Conservation (phyloP, 1,140 invertebrate species). For the Pogonomyrmex barbatus region DNA sequence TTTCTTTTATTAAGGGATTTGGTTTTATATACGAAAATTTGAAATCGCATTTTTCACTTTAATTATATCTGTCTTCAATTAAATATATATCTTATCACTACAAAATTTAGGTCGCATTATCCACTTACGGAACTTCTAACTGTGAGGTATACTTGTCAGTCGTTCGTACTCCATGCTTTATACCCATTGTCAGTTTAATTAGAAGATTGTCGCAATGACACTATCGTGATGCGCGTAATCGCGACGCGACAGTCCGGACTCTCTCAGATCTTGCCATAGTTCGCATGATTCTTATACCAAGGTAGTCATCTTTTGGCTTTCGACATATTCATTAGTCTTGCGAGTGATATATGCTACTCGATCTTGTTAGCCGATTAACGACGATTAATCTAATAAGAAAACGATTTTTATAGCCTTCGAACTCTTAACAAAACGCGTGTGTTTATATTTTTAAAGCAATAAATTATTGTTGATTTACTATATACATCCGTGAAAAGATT, state of each 20-base stretch:
- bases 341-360: too few species aligned
- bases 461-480: not conserved
- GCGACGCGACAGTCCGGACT: conserved; percentile 45
- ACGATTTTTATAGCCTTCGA: not conserved
- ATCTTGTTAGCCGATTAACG: not conserved
- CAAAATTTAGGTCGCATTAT: conserved; percentile 85
- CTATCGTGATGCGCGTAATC: conserved; percentile 71
- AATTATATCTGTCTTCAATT: not conserved
- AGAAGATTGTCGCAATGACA: conserved; percentile 80
- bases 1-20: not conserved
- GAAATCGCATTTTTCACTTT: conserved; percentile 59
- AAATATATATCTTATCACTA: conserved; percentile 61
- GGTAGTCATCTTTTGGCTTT: conserved; percentile 63
- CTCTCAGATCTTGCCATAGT: conserved; percentile 33
- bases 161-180: conserved; percentile 73
- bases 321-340: conserved; percentile 30
- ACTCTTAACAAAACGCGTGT: not conserved
- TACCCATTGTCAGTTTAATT: conserved; percentile 77
- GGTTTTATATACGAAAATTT: conserved; percentile 56
- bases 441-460: not conserved
- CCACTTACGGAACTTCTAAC: conserved; percentile 79
- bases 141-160: conserved; percentile 21
- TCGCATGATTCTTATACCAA: conserved; percentile 50
- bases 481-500: not conserved
- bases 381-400: not conserved